phyloP scores from a whole-genome alignment of 2,888 invertebrate species.

The Melolontha melolontha region DNA sequence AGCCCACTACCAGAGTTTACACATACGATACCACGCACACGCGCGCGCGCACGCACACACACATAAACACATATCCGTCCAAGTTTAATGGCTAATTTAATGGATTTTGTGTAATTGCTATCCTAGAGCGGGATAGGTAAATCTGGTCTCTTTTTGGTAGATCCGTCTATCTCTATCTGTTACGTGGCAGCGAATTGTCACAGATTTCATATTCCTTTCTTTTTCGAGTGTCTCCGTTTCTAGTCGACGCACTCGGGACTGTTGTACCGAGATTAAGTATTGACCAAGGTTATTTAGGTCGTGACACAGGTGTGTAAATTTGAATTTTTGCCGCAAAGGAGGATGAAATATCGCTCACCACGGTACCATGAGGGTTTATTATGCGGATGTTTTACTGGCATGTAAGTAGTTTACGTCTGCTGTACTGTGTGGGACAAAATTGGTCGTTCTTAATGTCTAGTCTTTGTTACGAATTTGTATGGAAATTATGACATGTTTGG shows the following conservation, averaged over 20 bases:
- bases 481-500: too few species aligned
- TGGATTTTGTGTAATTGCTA: constrained; percentile 34
- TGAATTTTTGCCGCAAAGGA: constrained; percentile 19
- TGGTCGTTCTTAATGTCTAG: too few species aligned
- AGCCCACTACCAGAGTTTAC: constrained; percentile 3
- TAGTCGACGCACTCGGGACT: neutral
- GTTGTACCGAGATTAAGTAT: constrained; percentile 19
- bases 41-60: neutral
- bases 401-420: too few species aligned
- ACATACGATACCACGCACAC: neutral
- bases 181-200: constrained; percentile 6
- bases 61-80: constrained; percentile 6
- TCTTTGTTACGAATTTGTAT: too few species aligned
- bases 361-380: neutral
- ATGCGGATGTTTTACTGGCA: neutral
- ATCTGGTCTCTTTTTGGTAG: neutral
- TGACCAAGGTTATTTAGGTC: constrained; percentile 18
- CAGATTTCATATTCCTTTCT: constrained; percentile 8
- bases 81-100: constrained; percentile 29
- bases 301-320: constrained; percentile 22
- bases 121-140: constrained; percentile 17
- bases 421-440: too few species aligned
- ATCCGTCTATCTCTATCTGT: constrained; percentile 1
- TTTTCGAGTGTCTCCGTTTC: constrained; percentile 6
- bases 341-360: neutral